Evolutionary conservation across 1,140 invertebrate genomes (phyloP).

Genomic region (Nasonia longicornis): DNA sequence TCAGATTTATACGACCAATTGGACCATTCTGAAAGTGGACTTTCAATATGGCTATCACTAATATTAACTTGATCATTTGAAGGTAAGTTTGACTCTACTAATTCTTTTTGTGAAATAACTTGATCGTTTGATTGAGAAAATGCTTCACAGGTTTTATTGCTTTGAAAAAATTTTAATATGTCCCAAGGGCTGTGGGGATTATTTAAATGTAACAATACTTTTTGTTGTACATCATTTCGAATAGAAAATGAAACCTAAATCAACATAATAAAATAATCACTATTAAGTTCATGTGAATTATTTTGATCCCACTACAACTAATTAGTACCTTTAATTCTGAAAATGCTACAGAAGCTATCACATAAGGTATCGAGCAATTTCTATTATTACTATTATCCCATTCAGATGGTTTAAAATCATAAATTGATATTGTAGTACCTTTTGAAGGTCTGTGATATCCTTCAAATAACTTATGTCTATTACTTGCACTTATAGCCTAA

Average conservation of each 20-base stretch:
- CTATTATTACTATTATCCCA: constrained; percentile 33
- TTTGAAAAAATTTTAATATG: constrained; percentile 49
- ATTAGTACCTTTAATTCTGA: constrained; percentile 49
- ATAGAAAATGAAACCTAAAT: constrained; percentile 61
- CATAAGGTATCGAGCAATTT: constrained; percentile 39
- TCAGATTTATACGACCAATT: constrained; percentile 46
- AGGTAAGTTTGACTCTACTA: background rate
- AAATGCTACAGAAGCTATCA: constrained; percentile 49
- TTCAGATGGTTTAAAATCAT: constrained; percentile 46
- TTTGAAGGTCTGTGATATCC: constrained; percentile 50
- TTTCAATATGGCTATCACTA: constrained; percentile 14
- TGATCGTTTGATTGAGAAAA: constrained; percentile 5
- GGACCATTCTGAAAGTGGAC: constrained; percentile 56
- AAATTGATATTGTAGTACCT: constrained; percentile 58
- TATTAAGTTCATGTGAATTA: background rate
- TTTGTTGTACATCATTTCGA: constrained; percentile 53
- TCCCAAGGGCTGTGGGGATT: constrained; percentile 51
- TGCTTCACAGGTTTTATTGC: background rate
- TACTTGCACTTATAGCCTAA: constrained; percentile 6
- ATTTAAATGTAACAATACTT: constrained; percentile 52
- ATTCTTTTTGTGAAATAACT: constrained; percentile 12
- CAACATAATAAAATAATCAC: background rate
- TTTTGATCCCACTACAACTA: background rate
- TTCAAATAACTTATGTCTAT: constrained; percentile 41
- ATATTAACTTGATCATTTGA: constrained; percentile 1